Evolutionary conservation across 1,140 invertebrate genomes (phyloP).

Genomic region (Meloidogyne floridensis): DNA sequence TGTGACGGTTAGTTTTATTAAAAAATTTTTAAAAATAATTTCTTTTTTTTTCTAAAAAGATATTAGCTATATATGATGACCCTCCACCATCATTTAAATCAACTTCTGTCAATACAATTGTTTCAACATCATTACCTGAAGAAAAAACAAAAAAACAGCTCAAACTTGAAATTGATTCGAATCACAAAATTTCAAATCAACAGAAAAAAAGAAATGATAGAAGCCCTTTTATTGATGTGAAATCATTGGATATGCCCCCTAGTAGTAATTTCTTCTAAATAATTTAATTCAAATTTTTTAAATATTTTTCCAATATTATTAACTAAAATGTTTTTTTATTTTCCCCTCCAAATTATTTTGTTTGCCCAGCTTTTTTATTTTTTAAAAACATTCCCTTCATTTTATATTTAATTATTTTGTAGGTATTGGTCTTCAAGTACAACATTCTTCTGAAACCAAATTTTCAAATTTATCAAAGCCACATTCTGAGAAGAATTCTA

Average conservation of each 20-base stretch:
- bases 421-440: slow-evolving; percentile 6
- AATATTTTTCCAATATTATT: too few species aligned
- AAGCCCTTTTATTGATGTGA: background rate
- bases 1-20: slow-evolving; percentile 18
- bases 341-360: too few species aligned
- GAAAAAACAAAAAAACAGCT: slow-evolving; percentile 9
- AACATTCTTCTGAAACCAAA: background rate
- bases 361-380: too few species aligned
- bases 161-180: slow-evolving; percentile 7
- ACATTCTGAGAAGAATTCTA: background rate
- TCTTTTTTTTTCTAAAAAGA: background rate
- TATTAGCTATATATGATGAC: slow-evolving; percentile 30
- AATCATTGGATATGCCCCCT: background rate
- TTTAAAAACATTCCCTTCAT: too few species aligned
- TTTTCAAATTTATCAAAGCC: background rate
- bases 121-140: background rate
- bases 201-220: background rate
- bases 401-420: background rate
- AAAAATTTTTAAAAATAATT: background rate
- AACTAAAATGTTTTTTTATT: too few species aligned
- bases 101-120: background rate
- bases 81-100: slow-evolving; percentile 10
- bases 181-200: background rate
- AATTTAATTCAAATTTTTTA: too few species aligned
- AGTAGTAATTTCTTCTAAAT: background rate